phyloP scores from a whole-genome alignment of 2,888 invertebrate species.

The Plebejus melissa region DNA sequence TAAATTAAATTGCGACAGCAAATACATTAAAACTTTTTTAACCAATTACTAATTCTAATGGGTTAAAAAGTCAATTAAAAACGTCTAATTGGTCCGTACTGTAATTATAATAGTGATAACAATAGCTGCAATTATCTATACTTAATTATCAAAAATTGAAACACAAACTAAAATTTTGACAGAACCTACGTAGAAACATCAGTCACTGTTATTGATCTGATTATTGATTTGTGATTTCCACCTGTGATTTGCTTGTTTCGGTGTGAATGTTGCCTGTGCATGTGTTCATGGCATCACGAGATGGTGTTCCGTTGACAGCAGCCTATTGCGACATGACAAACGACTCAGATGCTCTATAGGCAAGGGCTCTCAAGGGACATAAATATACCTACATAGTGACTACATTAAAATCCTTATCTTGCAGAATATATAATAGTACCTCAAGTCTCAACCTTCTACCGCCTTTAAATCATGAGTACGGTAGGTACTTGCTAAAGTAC shows the following conservation, averaged over 20 bases:
- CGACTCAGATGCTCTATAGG: slow-evolving; percentile 44
- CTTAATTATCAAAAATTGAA: too few relatives aligned
- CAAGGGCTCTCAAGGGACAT: slow-evolving; percentile 33
- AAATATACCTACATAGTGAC: slow-evolving; percentile 18
- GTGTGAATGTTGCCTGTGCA: slow-evolving; percentile 34
- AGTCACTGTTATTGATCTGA: neutral
- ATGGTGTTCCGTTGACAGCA: slow-evolving; percentile 43
- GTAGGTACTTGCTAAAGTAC: too few relatives aligned
- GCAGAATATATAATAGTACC: neutral
- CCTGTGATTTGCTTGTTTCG: slow-evolving; percentile 4
- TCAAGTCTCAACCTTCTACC: too few relatives aligned
- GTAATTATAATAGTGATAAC: too few relatives aligned
- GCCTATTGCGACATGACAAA: slow-evolving; percentile 55
- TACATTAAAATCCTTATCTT: slow-evolving; percentile 22
- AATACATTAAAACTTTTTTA: neutral
- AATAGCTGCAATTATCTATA: too few relatives aligned
- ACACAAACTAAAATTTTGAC: too few relatives aligned
- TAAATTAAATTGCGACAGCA: neutral
- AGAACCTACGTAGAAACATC: too few relatives aligned
- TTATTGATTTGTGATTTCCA: neutral
- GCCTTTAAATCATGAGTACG: too few relatives aligned
- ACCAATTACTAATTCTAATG: neutral
- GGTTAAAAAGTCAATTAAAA: too few relatives aligned
- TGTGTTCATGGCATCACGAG: slow-evolving; percentile 42
- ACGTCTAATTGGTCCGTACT: too few relatives aligned